These are phyloP conservation scores for Pterois miles DNA, from an alignment of 2,797 vertebrate species.

Conservation along the genomic window DNA sequence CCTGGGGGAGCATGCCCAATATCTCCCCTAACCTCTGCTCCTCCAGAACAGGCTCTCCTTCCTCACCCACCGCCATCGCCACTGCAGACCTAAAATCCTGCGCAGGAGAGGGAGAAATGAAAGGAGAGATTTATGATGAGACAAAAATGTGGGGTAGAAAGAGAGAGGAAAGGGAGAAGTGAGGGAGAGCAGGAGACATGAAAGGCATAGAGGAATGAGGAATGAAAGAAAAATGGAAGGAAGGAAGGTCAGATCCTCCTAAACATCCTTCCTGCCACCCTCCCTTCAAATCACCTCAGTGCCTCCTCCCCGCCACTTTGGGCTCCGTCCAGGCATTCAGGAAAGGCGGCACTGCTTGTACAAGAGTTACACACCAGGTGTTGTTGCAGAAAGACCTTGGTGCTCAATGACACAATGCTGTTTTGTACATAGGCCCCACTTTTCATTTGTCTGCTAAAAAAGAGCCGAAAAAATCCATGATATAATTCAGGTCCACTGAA, in stretches of 20 bases:
- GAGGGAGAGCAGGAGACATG: constrained; percentile 43
- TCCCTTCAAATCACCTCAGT: constrained; percentile 63
- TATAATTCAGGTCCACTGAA: constrained; percentile 9
- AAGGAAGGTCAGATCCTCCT: constrained; percentile 77
- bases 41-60: constrained; percentile 81
- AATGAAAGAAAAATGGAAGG: constrained; percentile 63
- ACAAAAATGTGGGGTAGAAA: background rate
- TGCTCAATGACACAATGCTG: constrained; percentile 48
- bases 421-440: constrained; percentile 19
- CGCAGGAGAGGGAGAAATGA: constrained; percentile 3
- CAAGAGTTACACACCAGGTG: constrained; percentile 69
- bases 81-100: constrained; percentile 90
- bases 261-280: constrained; percentile 80
- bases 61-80: constrained; percentile 68
- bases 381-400: constrained; percentile 72
- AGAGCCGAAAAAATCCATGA: constrained; percentile 3
- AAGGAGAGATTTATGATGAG: constrained; percentile 6
- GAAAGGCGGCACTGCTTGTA: constrained; percentile 64
- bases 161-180: constrained; percentile 31
- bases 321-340: constrained; percentile 74
- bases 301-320: constrained; percentile 34
- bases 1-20: constrained; percentile 87
- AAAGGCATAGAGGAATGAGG: constrained; percentile 59
- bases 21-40: constrained; percentile 86
- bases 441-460: constrained; percentile 35